Percentiles rank a stretch among this genome's conserved stretches.
Conservation (phyloP, 2,888 invertebrate species). For the Ptychoptera albimana region DNA sequence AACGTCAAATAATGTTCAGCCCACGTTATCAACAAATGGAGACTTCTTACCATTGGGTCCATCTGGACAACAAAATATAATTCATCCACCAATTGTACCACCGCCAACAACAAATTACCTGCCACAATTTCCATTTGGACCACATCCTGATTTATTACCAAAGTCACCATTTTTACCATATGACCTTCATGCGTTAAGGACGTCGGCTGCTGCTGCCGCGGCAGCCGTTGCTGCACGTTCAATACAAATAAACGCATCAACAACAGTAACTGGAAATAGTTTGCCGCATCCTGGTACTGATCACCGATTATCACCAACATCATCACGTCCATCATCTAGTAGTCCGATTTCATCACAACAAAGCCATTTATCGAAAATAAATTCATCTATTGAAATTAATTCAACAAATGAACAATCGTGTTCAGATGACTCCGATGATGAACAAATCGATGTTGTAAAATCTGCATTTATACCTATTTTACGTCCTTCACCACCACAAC, state of each 20-base stretch:
- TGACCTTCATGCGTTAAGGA: conserved; percentile 31
- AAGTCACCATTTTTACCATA: conserved; percentile 42
- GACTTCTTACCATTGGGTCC: conserved; percentile 13
- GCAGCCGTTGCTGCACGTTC: conserved; percentile 6
- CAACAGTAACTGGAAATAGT: conserved; percentile 20
- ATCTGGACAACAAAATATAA: conserved; percentile 9
- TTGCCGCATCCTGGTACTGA: conserved; percentile 12
- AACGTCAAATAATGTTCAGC: conserved; percentile 13
- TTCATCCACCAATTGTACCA: conserved; percentile 12
- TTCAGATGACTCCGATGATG: conserved; percentile 52
- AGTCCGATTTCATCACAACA: conserved; percentile 17
- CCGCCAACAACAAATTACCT: conserved; percentile 34
- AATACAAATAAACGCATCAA: conserved; percentile 12
- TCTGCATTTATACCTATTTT: conserved; percentile 55
- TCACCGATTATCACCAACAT: conserved; percentile 26
- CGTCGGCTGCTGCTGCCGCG: conserved; percentile 15
- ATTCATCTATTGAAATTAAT: conserved; percentile 14
- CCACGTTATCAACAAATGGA: conserved; percentile 12
- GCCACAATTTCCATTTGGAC: conserved; percentile 38
- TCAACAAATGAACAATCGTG: conserved; percentile 37
- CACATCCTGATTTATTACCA: conserved; percentile 35
- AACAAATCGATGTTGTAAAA: conserved; percentile 58
- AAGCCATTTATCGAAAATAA: conserved; percentile 21
- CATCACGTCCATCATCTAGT: conserved; percentile 27
- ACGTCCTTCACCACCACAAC: conserved; percentile 14